Evolutionary conservation across 2,113 vertebrate species (phyloP).

Genomic region (Coracopsis vasa): DNA sequence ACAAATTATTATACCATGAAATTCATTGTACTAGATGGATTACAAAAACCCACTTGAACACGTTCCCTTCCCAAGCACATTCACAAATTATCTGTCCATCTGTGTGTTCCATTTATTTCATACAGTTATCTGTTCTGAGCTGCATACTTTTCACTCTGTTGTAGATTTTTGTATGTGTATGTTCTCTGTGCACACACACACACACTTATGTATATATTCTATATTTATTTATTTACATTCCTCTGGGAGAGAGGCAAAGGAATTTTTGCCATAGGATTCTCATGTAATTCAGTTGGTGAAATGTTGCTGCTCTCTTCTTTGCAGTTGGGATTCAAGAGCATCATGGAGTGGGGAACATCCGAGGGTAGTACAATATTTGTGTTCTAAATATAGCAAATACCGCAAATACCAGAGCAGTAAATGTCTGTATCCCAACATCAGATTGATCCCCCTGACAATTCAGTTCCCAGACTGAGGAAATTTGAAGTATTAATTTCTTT

Average conservation of each 20-base stretch:
- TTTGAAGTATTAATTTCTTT: constrained; percentile 42
- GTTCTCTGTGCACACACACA: background rate
- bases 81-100: background rate
- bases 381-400: constrained; percentile 65
- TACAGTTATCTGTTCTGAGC: background rate
- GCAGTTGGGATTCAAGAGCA: constrained; percentile 18
- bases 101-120: background rate
- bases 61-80: background rate
- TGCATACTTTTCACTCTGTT: background rate
- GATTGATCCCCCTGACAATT: constrained; percentile 55
- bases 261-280: background rate
- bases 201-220: background rate
- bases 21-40: background rate
- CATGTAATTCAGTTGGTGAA: background rate
- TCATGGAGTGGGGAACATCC: constrained; percentile 16
- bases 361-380: constrained; percentile 60
- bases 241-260: background rate
- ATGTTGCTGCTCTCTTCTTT: background rate
- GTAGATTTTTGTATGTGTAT: background rate
- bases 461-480: constrained; percentile 60
- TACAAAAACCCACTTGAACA: background rate
- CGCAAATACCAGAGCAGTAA: constrained; percentile 62
- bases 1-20: background rate
- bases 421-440: constrained; percentile 56
- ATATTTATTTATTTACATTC: constrained; percentile 14